phyloP scores from a whole-genome alignment of 2,113 vertebrate genomes.

The Clarias batrachus region DNA sequence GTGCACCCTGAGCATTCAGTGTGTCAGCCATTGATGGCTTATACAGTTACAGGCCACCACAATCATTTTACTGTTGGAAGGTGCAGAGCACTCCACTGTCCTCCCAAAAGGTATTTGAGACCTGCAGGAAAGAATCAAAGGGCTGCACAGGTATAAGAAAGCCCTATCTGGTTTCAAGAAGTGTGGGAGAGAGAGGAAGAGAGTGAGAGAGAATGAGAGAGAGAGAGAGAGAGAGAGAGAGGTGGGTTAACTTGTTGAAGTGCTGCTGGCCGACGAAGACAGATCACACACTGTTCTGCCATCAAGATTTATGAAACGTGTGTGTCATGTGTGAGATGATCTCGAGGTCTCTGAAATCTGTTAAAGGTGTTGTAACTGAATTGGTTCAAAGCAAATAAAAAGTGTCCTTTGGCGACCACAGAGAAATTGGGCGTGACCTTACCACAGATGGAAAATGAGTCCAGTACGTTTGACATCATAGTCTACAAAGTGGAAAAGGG shows the following conservation, averaged over 20 bases:
- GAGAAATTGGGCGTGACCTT: constrained; percentile 47
- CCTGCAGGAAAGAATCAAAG: constrained; percentile 74
- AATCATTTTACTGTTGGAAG: constrained; percentile 73
- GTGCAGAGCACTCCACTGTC: constrained; percentile 60
- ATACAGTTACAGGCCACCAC: constrained; percentile 69
- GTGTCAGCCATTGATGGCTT: constrained; percentile 64
- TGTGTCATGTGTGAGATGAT: constrained; percentile 48
- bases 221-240: constrained; percentile 39
- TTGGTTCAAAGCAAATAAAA: constrained; percentile 52
- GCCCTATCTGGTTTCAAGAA: constrained; percentile 68
- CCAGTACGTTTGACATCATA: constrained; percentile 36
- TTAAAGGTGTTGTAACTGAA: constrained; percentile 50
- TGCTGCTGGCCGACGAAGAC: constrained; percentile 37
- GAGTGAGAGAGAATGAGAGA: constrained; percentile 46
- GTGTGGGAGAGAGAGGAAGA: constrained; percentile 49
- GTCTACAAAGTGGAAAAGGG: constrained; percentile 37
- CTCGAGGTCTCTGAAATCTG: constrained; percentile 41
- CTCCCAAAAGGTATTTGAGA: constrained; percentile 71
- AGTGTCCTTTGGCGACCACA: constrained; percentile 48
- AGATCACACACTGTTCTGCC: constrained; percentile 39
- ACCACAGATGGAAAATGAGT: constrained; percentile 44
- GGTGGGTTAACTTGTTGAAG: constrained; percentile 51
- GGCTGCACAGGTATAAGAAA: constrained; percentile 69
- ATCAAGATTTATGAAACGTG: constrained; percentile 52
- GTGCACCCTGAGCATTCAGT: constrained; percentile 50